Evolutionary conservation across 2,113 vertebrate species (phyloP).

Genomic region (Ceyx melanurus): DNA sequence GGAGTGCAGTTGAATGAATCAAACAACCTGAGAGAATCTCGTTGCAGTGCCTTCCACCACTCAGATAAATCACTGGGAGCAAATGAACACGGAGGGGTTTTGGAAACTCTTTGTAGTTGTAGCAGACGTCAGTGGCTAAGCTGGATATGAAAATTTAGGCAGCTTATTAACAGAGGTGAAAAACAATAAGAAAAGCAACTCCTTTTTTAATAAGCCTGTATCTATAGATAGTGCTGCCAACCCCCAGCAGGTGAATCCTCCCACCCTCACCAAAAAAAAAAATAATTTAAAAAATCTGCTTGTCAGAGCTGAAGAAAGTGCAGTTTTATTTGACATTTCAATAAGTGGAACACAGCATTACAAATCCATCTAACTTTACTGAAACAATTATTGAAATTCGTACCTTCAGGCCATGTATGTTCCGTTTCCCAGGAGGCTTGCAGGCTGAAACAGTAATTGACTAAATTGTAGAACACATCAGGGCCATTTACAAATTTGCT

Average conservation of each 20-base stretch:
- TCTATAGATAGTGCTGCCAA: not conserved
- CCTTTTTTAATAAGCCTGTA: not conserved
- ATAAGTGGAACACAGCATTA: slow-evolving; percentile 99
- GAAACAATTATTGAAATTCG: slow-evolving; percentile 99
- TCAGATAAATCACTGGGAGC: not conserved
- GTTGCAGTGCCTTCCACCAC: not conserved
- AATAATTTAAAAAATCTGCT: slow-evolving; percentile 60
- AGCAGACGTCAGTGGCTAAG: not conserved
- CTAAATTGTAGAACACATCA: slow-evolving; percentile 98
- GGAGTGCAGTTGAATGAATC: not conserved
- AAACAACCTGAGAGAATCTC: not conserved
- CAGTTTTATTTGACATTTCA: slow-evolving; percentile 99
- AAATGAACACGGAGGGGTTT: not conserved
- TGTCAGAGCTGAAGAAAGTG: slow-evolving; percentile 81
- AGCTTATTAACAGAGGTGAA: slow-evolving; percentile 36
- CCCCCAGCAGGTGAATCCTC: slow-evolving; percentile 21
- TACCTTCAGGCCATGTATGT: slow-evolving; percentile 99
- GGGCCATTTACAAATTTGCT: slow-evolving; percentile 96
- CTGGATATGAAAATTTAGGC: slow-evolving; percentile 7
- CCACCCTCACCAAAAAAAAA: not conserved
- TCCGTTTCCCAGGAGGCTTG: slow-evolving; percentile 99
- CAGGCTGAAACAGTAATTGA: slow-evolving; percentile 99
- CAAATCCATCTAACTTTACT: slow-evolving; percentile 96
- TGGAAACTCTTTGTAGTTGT: not conserved
- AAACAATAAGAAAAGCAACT: not conserved